These are phyloP conservation scores for Kryptolebias marmoratus DNA, from an alignment of 2,113 vertebrate genomes.

Conservation along the genomic window DNA sequence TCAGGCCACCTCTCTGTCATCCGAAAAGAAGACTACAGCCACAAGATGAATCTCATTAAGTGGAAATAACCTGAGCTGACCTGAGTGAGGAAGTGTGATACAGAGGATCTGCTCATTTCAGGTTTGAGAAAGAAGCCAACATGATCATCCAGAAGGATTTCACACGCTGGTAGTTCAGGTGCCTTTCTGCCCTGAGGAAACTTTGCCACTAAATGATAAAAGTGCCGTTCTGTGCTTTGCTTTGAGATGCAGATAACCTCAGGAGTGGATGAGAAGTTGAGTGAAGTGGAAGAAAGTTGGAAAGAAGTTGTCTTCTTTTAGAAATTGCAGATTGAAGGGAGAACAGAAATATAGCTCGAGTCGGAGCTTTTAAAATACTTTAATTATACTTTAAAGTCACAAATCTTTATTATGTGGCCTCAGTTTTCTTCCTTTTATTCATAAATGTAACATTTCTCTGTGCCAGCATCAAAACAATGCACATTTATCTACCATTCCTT, in stretches of 20 bases:
- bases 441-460: neutral
- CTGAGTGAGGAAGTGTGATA: slow-evolving; percentile 17
- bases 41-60: slow-evolving; percentile 26
- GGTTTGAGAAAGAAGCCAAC: slow-evolving; percentile 23
- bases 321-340: slow-evolving; percentile 1
- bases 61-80: slow-evolving; percentile 44
- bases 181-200: slow-evolving; percentile 33
- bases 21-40: slow-evolving; percentile 5
- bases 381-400: neutral
- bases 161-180: slow-evolving; percentile 34
- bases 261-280: slow-evolving; percentile 26
- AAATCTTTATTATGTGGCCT: neutral
- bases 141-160: slow-evolving; percentile 36
- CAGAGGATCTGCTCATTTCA: slow-evolving; percentile 23
- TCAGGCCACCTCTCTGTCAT: slow-evolving; percentile 34
- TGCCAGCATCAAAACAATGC: neutral
- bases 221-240: slow-evolving; percentile 11
- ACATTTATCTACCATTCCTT: neutral
- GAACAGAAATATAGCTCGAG: neutral
- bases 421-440: neutral
- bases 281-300: neutral
- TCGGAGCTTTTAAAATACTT: neutral
- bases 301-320: slow-evolving; percentile 5
- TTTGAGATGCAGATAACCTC: slow-evolving; percentile 28
- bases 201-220: slow-evolving; percentile 42